These are phyloP conservation scores for Loripinus fragilis DNA, from an alignment of 2,888 invertebrate species.

Conservation along the genomic window DNA sequence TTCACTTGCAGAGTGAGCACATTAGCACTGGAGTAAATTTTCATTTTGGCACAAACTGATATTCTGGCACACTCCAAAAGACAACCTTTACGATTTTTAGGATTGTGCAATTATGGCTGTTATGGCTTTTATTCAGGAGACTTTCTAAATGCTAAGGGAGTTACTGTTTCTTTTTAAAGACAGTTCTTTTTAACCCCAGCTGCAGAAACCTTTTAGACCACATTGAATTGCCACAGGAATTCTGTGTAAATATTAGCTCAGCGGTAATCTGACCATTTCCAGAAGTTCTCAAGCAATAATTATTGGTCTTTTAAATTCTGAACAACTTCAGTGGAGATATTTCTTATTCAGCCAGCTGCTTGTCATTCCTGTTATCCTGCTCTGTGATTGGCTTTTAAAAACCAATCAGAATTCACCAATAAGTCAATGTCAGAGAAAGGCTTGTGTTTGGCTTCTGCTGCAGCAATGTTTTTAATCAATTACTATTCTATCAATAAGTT, in stretches of 20 bases:
- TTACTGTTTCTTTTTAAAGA: no score
- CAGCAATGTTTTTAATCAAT: slow-evolving; percentile 20
- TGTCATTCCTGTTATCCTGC: neutral
- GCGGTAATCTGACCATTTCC: neutral
- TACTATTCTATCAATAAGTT: slow-evolving; percentile 5
- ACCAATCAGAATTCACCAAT: neutral
- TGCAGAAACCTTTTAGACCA: neutral
- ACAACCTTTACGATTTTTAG: no score
- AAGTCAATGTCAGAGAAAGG: slow-evolving; percentile 5
- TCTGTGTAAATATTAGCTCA: neutral
- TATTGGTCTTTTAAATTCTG: neutral
- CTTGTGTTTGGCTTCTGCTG: slow-evolving; percentile 9
- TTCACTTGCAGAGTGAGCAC: no score
- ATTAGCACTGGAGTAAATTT: no score
- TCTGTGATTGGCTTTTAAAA: neutral
- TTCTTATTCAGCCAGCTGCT: slow-evolving; percentile 4
- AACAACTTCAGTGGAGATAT: neutral
- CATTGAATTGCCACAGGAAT: no score
- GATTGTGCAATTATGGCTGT: no score
- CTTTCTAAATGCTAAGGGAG: no score
- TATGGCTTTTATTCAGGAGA: no score
- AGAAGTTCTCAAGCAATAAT: neutral
- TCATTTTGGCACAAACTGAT: no score
- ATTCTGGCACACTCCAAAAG: no score
- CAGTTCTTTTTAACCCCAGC: no score